Evolutionary conservation across 2,797 vertebrate species (phyloP).

Genomic region (Mus spretus): DNA sequence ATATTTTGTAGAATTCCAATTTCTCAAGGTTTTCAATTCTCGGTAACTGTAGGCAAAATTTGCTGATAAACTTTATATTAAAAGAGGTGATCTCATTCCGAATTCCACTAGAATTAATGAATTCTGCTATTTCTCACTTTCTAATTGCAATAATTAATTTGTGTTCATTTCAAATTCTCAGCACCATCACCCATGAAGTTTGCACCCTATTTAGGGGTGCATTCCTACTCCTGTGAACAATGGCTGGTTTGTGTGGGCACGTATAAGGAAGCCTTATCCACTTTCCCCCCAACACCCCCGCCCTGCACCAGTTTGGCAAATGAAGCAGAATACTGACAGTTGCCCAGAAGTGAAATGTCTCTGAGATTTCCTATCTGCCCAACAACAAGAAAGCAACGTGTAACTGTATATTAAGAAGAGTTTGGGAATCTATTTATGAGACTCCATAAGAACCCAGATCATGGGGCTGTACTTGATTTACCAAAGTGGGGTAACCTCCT

Average conservation of each 20-base stretch:
- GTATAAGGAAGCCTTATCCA: conserved; percentile 22
- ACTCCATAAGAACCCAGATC: conserved; percentile 57
- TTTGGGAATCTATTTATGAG: conserved; percentile 72
- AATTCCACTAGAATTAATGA: conserved; percentile 68
- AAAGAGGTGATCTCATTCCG: conserved; percentile 51
- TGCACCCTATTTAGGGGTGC: conserved; percentile 5
- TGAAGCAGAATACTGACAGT: conserved; percentile 68
- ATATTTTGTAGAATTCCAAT: conserved; percentile 56
- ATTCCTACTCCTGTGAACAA: conserved; percentile 56
- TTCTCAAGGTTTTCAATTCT: conserved; percentile 53
- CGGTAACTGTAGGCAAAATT: conserved; percentile 48
- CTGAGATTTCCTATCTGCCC: conserved; percentile 66
- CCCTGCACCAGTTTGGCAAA: conserved; percentile 58
- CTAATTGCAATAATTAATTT: conserved; percentile 77
- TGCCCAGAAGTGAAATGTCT: conserved; percentile 65
- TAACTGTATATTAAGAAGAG: conserved; percentile 74
- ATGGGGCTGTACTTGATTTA: conserved; percentile 67
- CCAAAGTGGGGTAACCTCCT: neutral
- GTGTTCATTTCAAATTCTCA: conserved; percentile 65
- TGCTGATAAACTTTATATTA: conserved; percentile 55
- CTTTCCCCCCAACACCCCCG: neutral
- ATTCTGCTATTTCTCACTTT: conserved; percentile 71
- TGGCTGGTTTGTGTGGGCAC: conserved; percentile 55
- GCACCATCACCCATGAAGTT: neutral
- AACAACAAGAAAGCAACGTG: conserved; percentile 51